A percentile compares a stretch with the other conserved stretches of the same genome.
These are phyloP conservation scores for Sarcophaga bullata DNA, from an alignment of 1,140 invertebrate species.

Conservation along the genomic window DNA sequence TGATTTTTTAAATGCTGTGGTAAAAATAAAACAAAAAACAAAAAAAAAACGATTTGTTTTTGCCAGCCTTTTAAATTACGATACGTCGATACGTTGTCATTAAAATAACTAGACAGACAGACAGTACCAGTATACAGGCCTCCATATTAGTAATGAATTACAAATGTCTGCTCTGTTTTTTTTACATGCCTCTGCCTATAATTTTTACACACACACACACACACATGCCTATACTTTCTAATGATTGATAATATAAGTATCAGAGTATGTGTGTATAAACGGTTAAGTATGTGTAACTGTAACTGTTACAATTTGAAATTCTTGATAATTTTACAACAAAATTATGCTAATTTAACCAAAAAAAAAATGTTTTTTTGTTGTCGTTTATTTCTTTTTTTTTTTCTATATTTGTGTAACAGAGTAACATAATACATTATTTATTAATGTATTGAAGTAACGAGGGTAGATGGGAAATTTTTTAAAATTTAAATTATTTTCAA, in stretches of 20 bases:
- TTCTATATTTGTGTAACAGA: not conserved
- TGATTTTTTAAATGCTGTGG: not conserved
- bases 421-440: too few species aligned
- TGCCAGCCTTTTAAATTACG: too few species aligned
- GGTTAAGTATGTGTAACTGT: not conserved
- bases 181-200: not conserved
- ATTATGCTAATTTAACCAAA: conserved; percentile 36
- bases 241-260: conserved; percentile 1
- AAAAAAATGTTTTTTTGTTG: not conserved
- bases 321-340: conserved; percentile 26
- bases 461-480: not conserved
- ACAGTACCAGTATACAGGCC: not conserved
- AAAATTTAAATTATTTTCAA: too few species aligned
- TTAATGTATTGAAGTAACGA: not conserved
- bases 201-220: not conserved
- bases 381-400: too few species aligned
- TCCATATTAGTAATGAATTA: not conserved
- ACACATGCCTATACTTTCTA: not conserved
- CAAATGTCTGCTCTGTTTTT: not conserved
- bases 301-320: not conserved
- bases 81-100: conserved; percentile 22
- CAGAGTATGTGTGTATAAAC: not conserved
- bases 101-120: conserved; percentile 12
- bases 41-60: too few species aligned
- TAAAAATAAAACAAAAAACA: too few species aligned